Conservation (phyloP, 2,113 vertebrate species). For the Centropristis striata region DNA sequence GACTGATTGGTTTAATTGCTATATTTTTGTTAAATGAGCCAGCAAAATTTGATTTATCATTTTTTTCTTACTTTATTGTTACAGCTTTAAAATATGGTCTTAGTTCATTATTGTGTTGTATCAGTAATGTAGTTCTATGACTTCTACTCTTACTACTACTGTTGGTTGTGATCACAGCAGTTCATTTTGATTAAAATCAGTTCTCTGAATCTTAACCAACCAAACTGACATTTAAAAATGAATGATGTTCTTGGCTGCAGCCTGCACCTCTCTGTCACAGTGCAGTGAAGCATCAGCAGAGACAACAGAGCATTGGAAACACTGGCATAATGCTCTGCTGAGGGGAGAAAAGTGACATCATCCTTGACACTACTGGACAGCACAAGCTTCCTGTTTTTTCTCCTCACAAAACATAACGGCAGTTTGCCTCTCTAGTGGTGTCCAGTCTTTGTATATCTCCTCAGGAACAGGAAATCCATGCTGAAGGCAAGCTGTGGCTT, state of each 20-base stretch:
- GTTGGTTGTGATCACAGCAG: background rate
- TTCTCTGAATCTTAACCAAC: background rate
- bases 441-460: constrained; percentile 61
- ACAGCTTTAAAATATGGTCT: background rate
- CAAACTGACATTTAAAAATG: background rate
- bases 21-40: background rate
- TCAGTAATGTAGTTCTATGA: background rate
- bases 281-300: constrained; percentile 9
- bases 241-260: background rate
- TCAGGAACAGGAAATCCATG: constrained; percentile 61
- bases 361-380: constrained; percentile 35
- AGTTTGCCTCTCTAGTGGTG: constrained; percentile 36
- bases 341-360: constrained; percentile 64
- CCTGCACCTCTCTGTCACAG: background rate
- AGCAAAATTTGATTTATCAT: background rate
- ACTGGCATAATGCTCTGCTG: constrained; percentile 19
- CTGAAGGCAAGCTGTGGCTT: constrained; percentile 20
- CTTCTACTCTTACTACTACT: background rate
- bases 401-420: constrained; percentile 50
- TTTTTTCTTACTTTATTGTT: background rate
- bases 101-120: background rate
- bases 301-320: constrained; percentile 28
- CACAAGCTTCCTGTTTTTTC: constrained; percentile 52
- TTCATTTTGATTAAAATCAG: background rate
- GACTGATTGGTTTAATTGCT: too few species aligned